Conservation (phyloP, 2,113 vertebrate genomes). For the Hiodon tergisus region DNA sequence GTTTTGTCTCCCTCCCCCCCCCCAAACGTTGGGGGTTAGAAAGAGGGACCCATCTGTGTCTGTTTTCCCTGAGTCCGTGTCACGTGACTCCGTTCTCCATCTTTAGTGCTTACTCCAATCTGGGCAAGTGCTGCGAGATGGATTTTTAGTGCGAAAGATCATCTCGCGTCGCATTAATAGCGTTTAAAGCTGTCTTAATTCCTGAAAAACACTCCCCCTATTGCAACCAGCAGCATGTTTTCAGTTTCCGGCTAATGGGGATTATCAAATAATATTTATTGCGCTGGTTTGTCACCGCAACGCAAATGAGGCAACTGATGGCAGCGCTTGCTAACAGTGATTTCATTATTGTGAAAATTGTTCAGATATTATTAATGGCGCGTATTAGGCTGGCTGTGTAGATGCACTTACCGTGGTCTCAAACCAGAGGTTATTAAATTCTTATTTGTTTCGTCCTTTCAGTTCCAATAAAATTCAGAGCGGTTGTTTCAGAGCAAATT, state of each 20-base stretch:
- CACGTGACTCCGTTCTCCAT: conserved; percentile 39
- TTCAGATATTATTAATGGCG: too few species aligned
- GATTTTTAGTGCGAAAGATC: conserved; percentile 20
- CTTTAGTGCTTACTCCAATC: conserved; percentile 48
- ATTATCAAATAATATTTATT: too few species aligned
- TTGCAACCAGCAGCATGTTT: too few species aligned
- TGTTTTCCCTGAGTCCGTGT: conserved; percentile 14
- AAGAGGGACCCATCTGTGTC: conserved; percentile 57
- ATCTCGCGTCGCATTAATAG: conserved; percentile 9
- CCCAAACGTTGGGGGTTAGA: not conserved
- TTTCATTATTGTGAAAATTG: not conserved
- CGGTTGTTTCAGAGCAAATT: too few species aligned
- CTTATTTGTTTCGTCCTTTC: too few species aligned
- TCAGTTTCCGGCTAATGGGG: too few species aligned
- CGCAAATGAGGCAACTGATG: too few species aligned
- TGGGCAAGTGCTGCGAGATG: conserved; percentile 34
- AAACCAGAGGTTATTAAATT: too few species aligned
- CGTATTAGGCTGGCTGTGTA: too few species aligned
- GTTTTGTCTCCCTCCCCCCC: not conserved
- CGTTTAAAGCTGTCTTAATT: conserved; percentile 19
- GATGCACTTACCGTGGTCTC: too few species aligned
- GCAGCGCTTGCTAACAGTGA: not conserved
- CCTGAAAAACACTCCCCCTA: not conserved
- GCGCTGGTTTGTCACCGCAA: too few species aligned
- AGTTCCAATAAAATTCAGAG: too few species aligned